Conservation (phyloP, 2,888 invertebrate genomes). For the Coremacera marginata region DNA sequence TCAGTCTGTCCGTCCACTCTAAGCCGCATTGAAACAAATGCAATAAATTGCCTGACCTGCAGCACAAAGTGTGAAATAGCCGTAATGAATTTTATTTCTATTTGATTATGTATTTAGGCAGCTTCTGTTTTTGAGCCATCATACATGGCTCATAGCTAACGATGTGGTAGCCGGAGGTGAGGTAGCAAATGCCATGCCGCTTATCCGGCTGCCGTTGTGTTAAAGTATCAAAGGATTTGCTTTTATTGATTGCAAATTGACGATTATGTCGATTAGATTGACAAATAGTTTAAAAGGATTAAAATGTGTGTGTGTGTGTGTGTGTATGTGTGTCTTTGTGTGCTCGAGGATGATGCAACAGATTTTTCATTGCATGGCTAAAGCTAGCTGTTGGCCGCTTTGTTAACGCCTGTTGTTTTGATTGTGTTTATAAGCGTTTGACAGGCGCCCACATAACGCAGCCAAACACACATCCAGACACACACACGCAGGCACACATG, state of each 20-base stretch:
- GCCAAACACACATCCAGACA: background rate
- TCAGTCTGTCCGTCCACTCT: background rate
- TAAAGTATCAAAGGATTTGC: slow-evolving; percentile 22
- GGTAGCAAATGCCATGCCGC: no score
- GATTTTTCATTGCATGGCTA: background rate
- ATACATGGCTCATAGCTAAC: no score
- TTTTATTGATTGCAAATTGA: slow-evolving; percentile 3
- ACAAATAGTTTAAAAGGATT: slow-evolving; percentile 25
- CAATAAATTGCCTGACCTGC: background rate
- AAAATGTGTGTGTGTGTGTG: background rate
- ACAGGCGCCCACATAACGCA: background rate
- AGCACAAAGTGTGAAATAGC: slow-evolving; percentile 20
- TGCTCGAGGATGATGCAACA: background rate
- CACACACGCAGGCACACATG: background rate
- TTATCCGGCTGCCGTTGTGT: background rate
- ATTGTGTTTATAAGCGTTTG: background rate
- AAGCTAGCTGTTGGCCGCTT: background rate
- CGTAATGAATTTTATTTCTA: slow-evolving; percentile 21
- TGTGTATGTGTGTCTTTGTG: background rate
- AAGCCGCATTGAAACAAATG: background rate
- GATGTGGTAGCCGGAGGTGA: no score
- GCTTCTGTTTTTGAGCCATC: background rate
- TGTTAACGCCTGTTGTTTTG: background rate
- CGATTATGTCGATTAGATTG: slow-evolving; percentile 26
- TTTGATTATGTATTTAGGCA: slow-evolving; percentile 19